These are phyloP conservation scores for Agrilus cyanescens DNA, from an alignment of 2,888 invertebrate genomes.

Conservation along the genomic window DNA sequence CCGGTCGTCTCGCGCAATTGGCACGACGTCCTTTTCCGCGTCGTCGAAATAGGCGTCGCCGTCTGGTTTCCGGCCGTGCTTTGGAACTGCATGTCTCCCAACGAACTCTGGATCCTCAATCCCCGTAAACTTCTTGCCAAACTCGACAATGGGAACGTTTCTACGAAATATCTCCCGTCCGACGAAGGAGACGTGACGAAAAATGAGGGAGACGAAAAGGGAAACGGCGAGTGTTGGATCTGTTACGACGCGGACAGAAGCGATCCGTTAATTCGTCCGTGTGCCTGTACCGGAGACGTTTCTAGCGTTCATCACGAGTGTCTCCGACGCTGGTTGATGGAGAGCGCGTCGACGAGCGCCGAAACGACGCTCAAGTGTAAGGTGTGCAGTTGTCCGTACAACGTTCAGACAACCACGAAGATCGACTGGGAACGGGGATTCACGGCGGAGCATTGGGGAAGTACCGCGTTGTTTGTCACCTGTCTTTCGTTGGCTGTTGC, in stretches of 20 bases:
- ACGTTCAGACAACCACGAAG: slow-evolving; percentile 63
- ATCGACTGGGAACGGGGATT: slow-evolving; percentile 77
- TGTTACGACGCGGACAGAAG: slow-evolving; percentile 75
- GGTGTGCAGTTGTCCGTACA: slow-evolving; percentile 74
- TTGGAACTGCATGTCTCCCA: slow-evolving; percentile 93
- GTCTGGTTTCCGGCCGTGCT: slow-evolving; percentile 93
- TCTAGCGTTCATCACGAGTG: slow-evolving; percentile 87
- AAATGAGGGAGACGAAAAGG: slow-evolving; percentile 31
- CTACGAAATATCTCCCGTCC: slow-evolving; percentile 7
- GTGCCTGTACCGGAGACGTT: slow-evolving; percentile 86
- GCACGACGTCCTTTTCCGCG: slow-evolving; percentile 83
- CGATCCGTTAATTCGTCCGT: slow-evolving; percentile 80
- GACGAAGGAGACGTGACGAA: slow-evolving; percentile 9
- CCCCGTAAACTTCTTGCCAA: slow-evolving; percentile 70
- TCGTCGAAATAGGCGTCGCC: slow-evolving; percentile 85
- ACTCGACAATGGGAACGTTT: slow-evolving; percentile 15
- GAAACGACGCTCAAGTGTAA: slow-evolving; percentile 49
- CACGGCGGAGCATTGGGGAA: slow-evolving; percentile 72
- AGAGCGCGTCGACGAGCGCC: slow-evolving; percentile 39
- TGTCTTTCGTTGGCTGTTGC: slow-evolving; percentile 67
- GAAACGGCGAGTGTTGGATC: slow-evolving; percentile 78
- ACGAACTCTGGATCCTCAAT: slow-evolving; percentile 87
- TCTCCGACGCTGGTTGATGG: slow-evolving; percentile 77
- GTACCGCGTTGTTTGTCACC: slow-evolving; percentile 67
- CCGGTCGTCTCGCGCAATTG: slow-evolving; percentile 84